Conservation (phyloP, 92 coral and sea anemone species). For the Diadumene lineata region DNA sequence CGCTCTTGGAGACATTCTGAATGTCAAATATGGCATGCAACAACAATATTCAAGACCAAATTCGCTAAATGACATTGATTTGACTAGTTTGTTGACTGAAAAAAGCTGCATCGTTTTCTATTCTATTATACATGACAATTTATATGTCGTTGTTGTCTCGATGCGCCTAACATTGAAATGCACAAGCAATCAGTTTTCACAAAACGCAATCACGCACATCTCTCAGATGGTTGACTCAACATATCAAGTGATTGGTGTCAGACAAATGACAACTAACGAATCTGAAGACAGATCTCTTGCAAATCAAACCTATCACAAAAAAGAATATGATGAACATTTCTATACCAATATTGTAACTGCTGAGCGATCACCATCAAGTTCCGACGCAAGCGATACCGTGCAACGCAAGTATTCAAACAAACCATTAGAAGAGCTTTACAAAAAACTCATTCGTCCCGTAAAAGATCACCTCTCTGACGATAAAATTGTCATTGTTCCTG, state of each 20-base stretch:
- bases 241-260: not conserved
- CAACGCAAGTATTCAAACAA: not conserved
- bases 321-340: not conserved
- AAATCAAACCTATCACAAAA: not conserved
- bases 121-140: not conserved
- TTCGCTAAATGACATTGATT: not conserved
- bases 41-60: not conserved
- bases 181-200: not conserved
- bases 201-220: not conserved
- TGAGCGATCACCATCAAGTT: not conserved
- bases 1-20: constrained; percentile 10
- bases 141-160: not conserved
- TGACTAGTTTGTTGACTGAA: not conserved
- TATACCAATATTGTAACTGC: not conserved
- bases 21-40: not conserved
- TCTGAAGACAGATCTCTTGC: constrained; percentile 1
- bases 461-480: not conserved
- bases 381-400: not conserved
- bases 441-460: constrained; percentile 6
- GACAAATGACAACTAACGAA: not conserved
- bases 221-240: not conserved
- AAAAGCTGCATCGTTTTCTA: not conserved
- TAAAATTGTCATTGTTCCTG: constrained; percentile 28
- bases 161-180: not conserved
- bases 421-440: constrained; percentile 9